A percentile compares a stretch with the other conserved stretches of the same genome.
phyloP scores from a whole-genome alignment of 2,888 invertebrate species.

The Polyploca ridens region DNA sequence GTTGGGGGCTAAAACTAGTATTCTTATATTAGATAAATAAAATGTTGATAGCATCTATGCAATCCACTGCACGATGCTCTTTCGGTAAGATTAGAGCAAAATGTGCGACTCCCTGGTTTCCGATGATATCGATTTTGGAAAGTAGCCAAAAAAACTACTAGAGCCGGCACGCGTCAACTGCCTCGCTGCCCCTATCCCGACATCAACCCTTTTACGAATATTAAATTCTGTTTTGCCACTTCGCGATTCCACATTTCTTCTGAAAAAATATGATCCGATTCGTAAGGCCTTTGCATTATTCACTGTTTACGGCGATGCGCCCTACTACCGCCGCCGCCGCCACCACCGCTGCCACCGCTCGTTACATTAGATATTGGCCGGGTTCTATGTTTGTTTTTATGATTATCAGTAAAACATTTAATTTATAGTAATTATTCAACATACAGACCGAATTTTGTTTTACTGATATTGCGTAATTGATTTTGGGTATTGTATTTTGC shows the following conservation, averaged over 20 bases:
- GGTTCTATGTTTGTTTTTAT: background rate
- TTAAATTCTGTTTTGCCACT: constrained; percentile 85
- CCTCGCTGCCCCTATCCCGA: constrained; percentile 77
- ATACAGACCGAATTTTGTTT: background rate
- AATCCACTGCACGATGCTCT: constrained; percentile 51
- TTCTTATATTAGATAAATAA: background rate
- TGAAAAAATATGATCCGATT: constrained; percentile 76
- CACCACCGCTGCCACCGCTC: constrained; percentile 32
- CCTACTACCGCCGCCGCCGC: constrained; percentile 35
- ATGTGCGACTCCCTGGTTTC: constrained; percentile 76
- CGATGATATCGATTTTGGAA: constrained; percentile 84
- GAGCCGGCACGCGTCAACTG: constrained; percentile 81
- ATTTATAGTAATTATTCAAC: background rate
- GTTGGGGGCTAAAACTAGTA: too few species aligned
- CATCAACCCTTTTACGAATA: constrained; percentile 85
- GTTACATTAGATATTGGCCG: background rate
- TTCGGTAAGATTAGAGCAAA: constrained; percentile 78
- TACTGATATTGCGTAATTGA: too few species aligned
- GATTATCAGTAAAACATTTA: background rate
- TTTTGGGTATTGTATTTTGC: too few species aligned
- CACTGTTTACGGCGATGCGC: constrained; percentile 62
- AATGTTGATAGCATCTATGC: constrained; percentile 8
- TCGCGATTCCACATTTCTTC: constrained; percentile 77
- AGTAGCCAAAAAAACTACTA: constrained; percentile 82
- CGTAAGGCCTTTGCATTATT: constrained; percentile 72